Evolutionary conservation across 2,888 invertebrate species (phyloP).

Genomic region (Phortica okadai): DNA sequence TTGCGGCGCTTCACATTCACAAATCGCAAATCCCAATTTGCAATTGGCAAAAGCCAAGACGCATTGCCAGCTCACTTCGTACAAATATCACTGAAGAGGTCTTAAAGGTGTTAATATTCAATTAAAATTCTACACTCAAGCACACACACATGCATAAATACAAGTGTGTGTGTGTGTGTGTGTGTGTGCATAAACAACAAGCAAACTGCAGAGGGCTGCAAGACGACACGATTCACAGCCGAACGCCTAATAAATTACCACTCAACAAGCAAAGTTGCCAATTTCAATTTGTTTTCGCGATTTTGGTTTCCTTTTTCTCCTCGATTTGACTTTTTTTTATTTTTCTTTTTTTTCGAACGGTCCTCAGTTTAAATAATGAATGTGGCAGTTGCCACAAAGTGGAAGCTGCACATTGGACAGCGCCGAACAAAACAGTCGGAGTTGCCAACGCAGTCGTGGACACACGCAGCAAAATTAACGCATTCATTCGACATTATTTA

Average conservation of each 20-base stretch:
- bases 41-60: neutral
- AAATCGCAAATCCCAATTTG: conserved; percentile 27
- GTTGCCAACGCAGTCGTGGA: neutral
- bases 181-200: neutral
- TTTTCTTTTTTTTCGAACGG: neutral
- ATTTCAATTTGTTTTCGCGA: conserved; percentile 71
- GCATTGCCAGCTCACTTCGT: conserved; percentile 14
- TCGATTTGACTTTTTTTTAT: neutral
- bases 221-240: conserved; percentile 38
- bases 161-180: neutral
- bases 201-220: neutral
- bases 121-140: conserved; percentile 71
- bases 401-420: conserved; percentile 28
- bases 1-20: conserved; percentile 62
- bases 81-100: neutral
- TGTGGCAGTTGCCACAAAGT: conserved; percentile 24
- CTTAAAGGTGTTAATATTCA: conserved; percentile 76
- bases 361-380: conserved; percentile 23
- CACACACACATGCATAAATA: neutral
- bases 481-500: conserved; percentile 56
- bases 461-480: conserved; percentile 8
- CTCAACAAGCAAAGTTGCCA: conserved; percentile 72
- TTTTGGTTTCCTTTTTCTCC: conserved; percentile 4
- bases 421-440: conserved; percentile 9
- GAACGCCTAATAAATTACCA: conserved; percentile 71